A percentile compares a stretch with the other conserved stretches of the same genome.
These are phyloP conservation scores for Rambutsinella grinnellia DNA, from an alignment of 2,888 invertebrate species.

Conservation along the genomic window DNA sequence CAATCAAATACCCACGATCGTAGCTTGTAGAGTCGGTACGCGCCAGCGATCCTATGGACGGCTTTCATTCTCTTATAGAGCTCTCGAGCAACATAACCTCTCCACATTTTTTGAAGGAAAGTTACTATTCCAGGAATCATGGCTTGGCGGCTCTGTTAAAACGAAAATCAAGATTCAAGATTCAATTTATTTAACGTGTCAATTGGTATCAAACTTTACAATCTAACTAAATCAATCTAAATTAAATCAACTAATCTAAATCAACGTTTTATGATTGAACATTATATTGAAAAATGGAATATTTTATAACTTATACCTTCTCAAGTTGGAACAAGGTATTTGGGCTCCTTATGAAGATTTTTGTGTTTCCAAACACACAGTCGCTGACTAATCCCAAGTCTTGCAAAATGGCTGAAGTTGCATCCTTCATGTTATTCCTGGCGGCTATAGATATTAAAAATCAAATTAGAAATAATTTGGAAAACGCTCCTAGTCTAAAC, in stretches of 20 bases:
- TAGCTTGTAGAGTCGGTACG: constrained; percentile 85
- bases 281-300: neutral
- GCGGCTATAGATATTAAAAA: constrained; percentile 72
- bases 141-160: constrained; percentile 78
- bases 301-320: constrained; percentile 70
- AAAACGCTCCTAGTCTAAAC: neutral
- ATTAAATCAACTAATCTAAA: neutral
- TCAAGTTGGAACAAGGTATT: constrained; percentile 92
- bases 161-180: constrained; percentile 42
- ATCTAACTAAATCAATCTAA: neutral
- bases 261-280: neutral
- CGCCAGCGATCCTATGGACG: constrained; percentile 82
- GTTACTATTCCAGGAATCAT: constrained; percentile 92
- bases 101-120: constrained; percentile 95
- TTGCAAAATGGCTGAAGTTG: constrained; percentile 85
- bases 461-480: constrained; percentile 60
- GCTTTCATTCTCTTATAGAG: constrained; percentile 89
- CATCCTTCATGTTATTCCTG: constrained; percentile 82
- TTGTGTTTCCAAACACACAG: constrained; percentile 95
- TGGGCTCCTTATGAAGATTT: constrained; percentile 95
- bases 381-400: constrained; percentile 84
- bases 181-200: no score
- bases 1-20: constrained; percentile 77
- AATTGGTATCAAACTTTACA: no score
- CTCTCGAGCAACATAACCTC: constrained; percentile 84